Evolutionary conservation across 1,140 invertebrate genomes (phyloP).

Genomic region (Anthonomus grandis): DNA sequence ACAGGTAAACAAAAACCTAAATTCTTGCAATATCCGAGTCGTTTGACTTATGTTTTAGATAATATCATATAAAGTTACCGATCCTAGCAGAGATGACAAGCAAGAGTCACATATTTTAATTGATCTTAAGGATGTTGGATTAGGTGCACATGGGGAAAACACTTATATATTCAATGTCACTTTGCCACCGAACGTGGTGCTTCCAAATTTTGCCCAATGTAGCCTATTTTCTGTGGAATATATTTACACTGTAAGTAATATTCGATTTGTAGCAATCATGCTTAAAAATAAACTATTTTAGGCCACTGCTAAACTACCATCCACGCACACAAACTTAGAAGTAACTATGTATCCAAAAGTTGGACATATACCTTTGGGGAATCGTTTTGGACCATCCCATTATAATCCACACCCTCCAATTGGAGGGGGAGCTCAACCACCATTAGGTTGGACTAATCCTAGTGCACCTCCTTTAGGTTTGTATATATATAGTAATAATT

Average conservation of each 20-base stretch:
- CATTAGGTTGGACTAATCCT: slow-evolving; percentile 13
- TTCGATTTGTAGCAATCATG: background rate
- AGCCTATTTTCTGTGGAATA: slow-evolving; percentile 28
- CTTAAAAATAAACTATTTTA: background rate
- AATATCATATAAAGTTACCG: slow-evolving; percentile 24
- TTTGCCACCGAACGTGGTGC: slow-evolving; percentile 16
- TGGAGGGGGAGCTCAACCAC: background rate
- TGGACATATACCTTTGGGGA: slow-evolving; percentile 28
- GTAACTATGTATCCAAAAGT: slow-evolving; percentile 21
- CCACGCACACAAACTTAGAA: slow-evolving; percentile 21
- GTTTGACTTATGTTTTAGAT: slow-evolving; percentile 15
- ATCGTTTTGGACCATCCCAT: background rate
- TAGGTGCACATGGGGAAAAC: slow-evolving; percentile 33
- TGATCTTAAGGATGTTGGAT: slow-evolving; percentile 26
- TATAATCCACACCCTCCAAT: slow-evolving; percentile 2
- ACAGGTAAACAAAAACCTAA: slow-evolving; percentile 15
- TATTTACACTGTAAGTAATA: slow-evolving; percentile 21
- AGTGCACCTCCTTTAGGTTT: slow-evolving; percentile 7
- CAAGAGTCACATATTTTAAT: slow-evolving; percentile 11
- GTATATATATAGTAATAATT: background rate
- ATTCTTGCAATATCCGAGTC: background rate
- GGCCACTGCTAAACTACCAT: slow-evolving; percentile 25
- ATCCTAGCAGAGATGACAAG: slow-evolving; percentile 22
- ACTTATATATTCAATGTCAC: slow-evolving; percentile 26
- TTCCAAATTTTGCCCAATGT: slow-evolving; percentile 32